Base-by-base conservation (phyloP, 2,888 invertebrate genomes). In the Alviniconcha strummeri region DNA sequence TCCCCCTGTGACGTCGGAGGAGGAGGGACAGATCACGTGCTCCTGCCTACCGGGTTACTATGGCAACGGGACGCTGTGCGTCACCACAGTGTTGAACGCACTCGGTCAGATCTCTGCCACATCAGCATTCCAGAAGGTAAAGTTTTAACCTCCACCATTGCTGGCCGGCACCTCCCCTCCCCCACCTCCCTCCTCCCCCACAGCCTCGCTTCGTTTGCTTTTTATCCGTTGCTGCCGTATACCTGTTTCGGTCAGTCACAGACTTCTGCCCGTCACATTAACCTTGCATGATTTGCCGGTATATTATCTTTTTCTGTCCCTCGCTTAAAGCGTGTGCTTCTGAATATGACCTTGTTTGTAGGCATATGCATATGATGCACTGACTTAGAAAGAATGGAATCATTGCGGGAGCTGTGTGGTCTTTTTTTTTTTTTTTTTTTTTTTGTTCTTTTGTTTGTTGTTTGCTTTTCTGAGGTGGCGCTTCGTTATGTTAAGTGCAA, bases 61-160 rank as follows among this genome's bases (percentile, higher is more conserved):
- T 15, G 90, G 90, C 15, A 86, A 89, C 84, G 90, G 90, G 11
- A 84, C 72, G 17, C 36, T 84, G 7, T 89, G 89, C 67, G 80
- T 56, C 60, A 85, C 83, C 54, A 87, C 89, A 71, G 54, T 89
- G 8, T 80, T 86, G 54, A 84, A 89, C 69, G 88, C 89, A 15
- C 79, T 90, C 60, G 57, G 84, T 9, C 84, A 85, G 17, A 76
- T 89, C n/a, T 54, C 84, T 4, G 81, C 75, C 0, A 60, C 86
- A 8, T 72, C 81, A 17, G 54, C 67, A 56, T 88, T 89, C 80
- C 82, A 85, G 52, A 80, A 87, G 87, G 89, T 88, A 83, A 60
- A 36, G 36, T 69, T 36, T 69, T 69, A 1, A 17, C 69, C n/a
- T n/a, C n/a, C 69, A 17, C n/a, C n/a, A 13, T 17, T 6, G 13